Conservation (phyloP, 2,797 vertebrate genomes). For the Limnodromus scolopaceus region DNA sequence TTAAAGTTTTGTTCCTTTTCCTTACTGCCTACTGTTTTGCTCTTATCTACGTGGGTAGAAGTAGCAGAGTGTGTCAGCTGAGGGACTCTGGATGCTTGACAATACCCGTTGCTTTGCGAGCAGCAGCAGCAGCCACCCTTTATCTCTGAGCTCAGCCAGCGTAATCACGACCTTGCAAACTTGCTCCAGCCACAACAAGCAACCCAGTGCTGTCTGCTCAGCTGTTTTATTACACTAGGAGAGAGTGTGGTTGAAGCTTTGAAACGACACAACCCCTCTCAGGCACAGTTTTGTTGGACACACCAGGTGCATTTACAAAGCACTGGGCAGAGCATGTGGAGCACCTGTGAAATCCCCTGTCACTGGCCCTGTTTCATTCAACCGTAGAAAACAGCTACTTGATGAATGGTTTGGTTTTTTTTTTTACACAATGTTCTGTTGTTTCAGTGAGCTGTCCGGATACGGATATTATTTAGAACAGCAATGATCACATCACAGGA, state of each 20-base stretch:
- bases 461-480: not conserved
- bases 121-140: not conserved
- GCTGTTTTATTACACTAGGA: not conserved
- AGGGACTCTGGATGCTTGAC: not conserved
- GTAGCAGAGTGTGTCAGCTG: not conserved
- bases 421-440: not conserved
- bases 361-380: not conserved
- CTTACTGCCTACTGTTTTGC: not conserved
- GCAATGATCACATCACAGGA: not conserved
- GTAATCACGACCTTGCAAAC: not conserved
- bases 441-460: slow-evolving; percentile 38
- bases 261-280: not conserved
- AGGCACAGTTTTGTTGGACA: not conserved
- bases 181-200: not conserved
- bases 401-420: not conserved
- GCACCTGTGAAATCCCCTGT: not conserved
- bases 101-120: not conserved
- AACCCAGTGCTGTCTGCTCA: not conserved
- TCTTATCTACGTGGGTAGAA: not conserved
- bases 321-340: not conserved
- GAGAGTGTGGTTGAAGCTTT: not conserved
- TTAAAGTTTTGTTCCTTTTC: not conserved
- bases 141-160: not conserved
- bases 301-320: not conserved
- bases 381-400: not conserved